Base-by-base conservation (phyloP, 2,888 invertebrate species). In the Drosophila tripunctata region DNA sequence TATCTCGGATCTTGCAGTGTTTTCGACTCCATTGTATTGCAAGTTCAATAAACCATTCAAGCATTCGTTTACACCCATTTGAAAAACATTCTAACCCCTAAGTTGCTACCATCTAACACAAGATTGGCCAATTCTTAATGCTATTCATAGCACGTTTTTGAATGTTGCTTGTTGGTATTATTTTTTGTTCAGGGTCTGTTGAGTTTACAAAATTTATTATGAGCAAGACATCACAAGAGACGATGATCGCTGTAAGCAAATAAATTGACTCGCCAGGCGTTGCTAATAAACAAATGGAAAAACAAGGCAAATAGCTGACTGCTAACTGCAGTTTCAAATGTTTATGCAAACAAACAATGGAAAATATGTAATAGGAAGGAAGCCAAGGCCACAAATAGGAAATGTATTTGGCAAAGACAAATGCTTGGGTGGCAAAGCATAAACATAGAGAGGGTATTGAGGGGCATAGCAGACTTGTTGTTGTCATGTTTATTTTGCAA, bases 371-470 rank as follows among this genome's bases (percentile, higher is more conserved):
- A 73, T 57, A 82, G 85, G 79, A 71, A 71, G 85, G 48, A 71
- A 78, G 68, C 81, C 84, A 84, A 87, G 83, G 76, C 82, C 78
- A 51, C 63, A 79, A 80, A 58, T 76, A 86, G 74, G 84, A 83
- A 85, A 66, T 76, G 54, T 60, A 75, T 36, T 54, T 65, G 56
- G 48, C 35, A 40, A 10, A 40, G 35, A 43, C 55, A 56, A 38
- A 38, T 4, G 33, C 72, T 71, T 75, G 72, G 72, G 76, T 73
- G 72, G 72, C 75, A 15, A 15, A 17, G 24, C 15, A 24, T 10
- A 10, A 10, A 5, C 7, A 19, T 7, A 15, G 6, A 21, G 6
- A 15, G 17, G 2, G 15, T 35, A 19, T 21, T 10, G 1, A 27
- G n/a, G 6, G 12, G 5, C 10, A 21, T 14, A 17, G 35, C 1